Conservation (phyloP, 2,797 vertebrate genomes). For the Micropoecilia bifurca region DNA sequence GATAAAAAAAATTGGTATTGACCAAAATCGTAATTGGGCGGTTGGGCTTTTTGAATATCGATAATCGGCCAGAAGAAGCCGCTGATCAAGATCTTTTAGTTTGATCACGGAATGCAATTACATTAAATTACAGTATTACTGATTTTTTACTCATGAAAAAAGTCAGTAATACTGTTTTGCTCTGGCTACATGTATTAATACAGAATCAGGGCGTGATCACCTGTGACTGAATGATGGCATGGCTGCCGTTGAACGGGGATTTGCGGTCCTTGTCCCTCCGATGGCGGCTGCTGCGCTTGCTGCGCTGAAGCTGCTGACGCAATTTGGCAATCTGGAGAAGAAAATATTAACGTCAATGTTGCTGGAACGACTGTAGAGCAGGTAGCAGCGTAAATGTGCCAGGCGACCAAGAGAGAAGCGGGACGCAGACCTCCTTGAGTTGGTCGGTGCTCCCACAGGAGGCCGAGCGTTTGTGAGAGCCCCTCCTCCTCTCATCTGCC, state of each 20-base stretch:
- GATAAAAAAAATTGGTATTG: background rate
- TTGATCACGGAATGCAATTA: background rate
- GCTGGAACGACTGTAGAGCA: background rate
- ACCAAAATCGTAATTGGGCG: no score
- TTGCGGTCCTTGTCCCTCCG: conserved; percentile 97
- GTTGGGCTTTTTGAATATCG: background rate
- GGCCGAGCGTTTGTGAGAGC: conserved; percentile 96
- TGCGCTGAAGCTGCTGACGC: conserved; percentile 96
- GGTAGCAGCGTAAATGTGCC: background rate
- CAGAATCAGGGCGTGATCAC: conserved; percentile 70
- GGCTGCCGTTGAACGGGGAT: conserved; percentile 98
- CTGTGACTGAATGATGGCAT: conserved; percentile 96
- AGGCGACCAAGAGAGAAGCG: background rate
- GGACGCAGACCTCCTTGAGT: conserved; percentile 92
- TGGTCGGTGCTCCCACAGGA: conserved; percentile 99
- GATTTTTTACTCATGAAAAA: background rate
- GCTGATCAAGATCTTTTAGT: background rate
- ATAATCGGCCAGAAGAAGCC: background rate
- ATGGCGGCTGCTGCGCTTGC: conserved; percentile 98
- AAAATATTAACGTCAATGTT: background rate
- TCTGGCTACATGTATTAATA: background rate
- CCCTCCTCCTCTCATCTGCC: conserved; percentile 98
- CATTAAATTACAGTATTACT: background rate
- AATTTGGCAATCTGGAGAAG: conserved; percentile 92
- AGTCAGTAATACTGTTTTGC: background rate